These are phyloP conservation scores for Spizella passerina DNA, from an alignment of 2,797 vertebrate species.

Conservation along the genomic window DNA sequence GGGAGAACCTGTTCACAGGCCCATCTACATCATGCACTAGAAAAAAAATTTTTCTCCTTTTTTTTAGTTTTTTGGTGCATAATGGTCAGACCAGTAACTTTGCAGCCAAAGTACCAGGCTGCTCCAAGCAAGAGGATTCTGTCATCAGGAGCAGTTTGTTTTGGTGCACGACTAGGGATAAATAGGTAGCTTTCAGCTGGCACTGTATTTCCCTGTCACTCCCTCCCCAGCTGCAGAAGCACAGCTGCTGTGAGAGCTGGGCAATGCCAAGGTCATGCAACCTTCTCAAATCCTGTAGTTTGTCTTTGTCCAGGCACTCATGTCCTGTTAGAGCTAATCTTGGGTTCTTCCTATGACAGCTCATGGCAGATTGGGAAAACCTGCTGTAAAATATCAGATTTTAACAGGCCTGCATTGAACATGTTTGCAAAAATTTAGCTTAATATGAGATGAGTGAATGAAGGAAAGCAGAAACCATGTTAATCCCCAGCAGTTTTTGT, in stretches of 20 bases:
- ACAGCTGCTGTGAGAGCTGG: conserved; percentile 29
- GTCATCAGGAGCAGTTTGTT: neutral
- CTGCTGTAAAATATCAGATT: conserved; percentile 31
- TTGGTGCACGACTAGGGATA: neutral
- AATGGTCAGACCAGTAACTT: neutral
- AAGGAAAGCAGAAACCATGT: accelerated
- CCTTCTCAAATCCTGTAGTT: neutral
- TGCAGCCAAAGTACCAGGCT: neutral
- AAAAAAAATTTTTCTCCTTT: neutral
- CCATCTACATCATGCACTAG: neutral
- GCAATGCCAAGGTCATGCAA: conserved; percentile 16
- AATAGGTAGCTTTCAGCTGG: neutral
- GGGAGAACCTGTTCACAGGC: neutral
- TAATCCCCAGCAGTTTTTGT: neutral
- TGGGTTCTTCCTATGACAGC: conserved; percentile 25
- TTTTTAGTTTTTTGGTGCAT: neutral
- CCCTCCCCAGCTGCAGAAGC: conserved; percentile 12
- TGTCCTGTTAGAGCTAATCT: neutral
- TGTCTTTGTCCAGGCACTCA: conserved; percentile 21
- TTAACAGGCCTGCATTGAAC: neutral
- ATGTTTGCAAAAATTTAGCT: neutral
- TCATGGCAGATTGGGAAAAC: neutral
- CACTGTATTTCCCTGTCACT: neutral
- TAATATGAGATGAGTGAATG: neutral
- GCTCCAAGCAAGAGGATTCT: neutral